Conservation (phyloP, 2,113 vertebrate genomes). For the mouse (Mus musculus) region GRCm39 chr10:58855001-58855500, state of each 20-base stretch:
- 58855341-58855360: not conserved
- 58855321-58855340: not conserved
- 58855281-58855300: not conserved
- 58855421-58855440: not conserved
- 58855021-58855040: not conserved
- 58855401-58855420: not conserved
- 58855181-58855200: too few relatives aligned
- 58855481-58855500: not conserved
- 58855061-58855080: not conserved
- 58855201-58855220: fast-evolving
- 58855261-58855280: too few relatives aligned
- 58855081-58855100: not conserved
- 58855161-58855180: not conserved
- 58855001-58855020: not conserved
- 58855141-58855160: not conserved
- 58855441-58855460: not conserved
- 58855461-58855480: not conserved
- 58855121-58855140: not conserved
- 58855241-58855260: not conserved
- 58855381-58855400: not conserved
- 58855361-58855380: not conserved
- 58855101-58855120: not conserved
- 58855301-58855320: not conserved
- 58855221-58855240: not conserved
- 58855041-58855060: not conserved